Conservation (phyloP, 37 sponge, comb jelly and placozoan species). For the Haliclona indistincta region DNA sequence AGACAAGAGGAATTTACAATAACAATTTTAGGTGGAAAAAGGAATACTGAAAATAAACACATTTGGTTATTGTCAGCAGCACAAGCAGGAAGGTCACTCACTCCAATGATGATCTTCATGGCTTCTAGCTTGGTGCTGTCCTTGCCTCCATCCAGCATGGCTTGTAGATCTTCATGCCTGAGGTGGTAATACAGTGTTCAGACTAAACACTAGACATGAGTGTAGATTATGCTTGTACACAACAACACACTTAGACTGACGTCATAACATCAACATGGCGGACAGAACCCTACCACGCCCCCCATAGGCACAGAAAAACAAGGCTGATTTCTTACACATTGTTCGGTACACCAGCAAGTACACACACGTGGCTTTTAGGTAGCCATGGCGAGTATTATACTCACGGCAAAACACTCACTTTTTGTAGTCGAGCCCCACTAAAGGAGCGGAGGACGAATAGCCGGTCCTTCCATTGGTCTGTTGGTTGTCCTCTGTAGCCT, state of each 20-base stretch:
- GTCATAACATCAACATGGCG: neutral
- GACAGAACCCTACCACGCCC: too few species aligned
- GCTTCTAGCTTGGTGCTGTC: slow-evolving; percentile 90
- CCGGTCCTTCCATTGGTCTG: slow-evolving; percentile 10
- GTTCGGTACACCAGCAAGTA: neutral
- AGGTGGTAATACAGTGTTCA: neutral
- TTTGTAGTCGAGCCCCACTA: slow-evolving; percentile 72
- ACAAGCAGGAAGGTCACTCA: slow-evolving; percentile 16
- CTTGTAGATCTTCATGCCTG: slow-evolving; percentile 83
- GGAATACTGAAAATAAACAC: neutral
- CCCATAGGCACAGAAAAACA: neutral
- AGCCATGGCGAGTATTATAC: neutral
- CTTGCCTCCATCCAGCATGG: slow-evolving; percentile 85
- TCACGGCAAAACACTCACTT: slow-evolving; percentile 20
- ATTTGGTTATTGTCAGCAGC: neutral
- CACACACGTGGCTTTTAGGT: neutral
- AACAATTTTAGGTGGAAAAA: neutral
- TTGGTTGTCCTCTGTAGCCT: neutral
- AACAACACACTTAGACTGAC: too few species aligned
- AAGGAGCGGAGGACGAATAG: slow-evolving; percentile 20
- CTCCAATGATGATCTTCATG: slow-evolving; percentile 88
- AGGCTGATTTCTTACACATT: neutral
- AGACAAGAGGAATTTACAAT: slow-evolving; percentile 1
- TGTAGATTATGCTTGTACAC: neutral
- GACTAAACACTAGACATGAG: neutral